Conservation (phyloP, 2,888 invertebrate genomes). For the Mycalesis mineus region DNA sequence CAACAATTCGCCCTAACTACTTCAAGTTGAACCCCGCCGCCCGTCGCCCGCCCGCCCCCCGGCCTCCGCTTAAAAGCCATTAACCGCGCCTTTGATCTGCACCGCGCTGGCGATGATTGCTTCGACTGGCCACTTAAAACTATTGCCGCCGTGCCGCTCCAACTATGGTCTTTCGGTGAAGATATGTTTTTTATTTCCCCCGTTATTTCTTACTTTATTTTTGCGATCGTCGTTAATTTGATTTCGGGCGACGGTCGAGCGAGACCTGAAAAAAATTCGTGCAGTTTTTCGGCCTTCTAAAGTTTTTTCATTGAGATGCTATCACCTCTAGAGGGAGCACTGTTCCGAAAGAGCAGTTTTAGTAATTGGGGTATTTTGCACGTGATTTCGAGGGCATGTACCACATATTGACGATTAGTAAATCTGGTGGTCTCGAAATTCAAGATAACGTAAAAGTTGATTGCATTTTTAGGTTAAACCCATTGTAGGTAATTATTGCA, state of each 20-base stretch:
- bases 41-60: slow-evolving; percentile 30
- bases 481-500: too few species aligned
- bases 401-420: too few species aligned
- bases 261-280: slow-evolving; percentile 1
- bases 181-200: slow-evolving; percentile 17
- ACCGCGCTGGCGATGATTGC: slow-evolving; percentile 60
- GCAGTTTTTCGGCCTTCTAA: background rate
- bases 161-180: slow-evolving; percentile 25
- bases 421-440: too few species aligned
- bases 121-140: slow-evolving; percentile 66
- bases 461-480: too few species aligned
- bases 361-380: too few species aligned
- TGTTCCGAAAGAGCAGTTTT: too few species aligned
- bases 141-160: slow-evolving; percentile 40
- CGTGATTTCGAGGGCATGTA: too few species aligned
- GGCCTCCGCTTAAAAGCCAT: slow-evolving; percentile 64
- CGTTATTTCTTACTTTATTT: slow-evolving; percentile 12
- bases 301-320: background rate
- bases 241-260: slow-evolving; percentile 1
- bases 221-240: slow-evolving; percentile 9
- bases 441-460: too few species aligned
- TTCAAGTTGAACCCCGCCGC: slow-evolving; percentile 36
- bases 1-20: slow-evolving; percentile 52
- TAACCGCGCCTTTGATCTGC: slow-evolving; percentile 65
- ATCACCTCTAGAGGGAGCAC: background rate